phyloP scores from a whole-genome alignment of 2,888 invertebrate species.

The Emmelina monodactyla region DNA sequence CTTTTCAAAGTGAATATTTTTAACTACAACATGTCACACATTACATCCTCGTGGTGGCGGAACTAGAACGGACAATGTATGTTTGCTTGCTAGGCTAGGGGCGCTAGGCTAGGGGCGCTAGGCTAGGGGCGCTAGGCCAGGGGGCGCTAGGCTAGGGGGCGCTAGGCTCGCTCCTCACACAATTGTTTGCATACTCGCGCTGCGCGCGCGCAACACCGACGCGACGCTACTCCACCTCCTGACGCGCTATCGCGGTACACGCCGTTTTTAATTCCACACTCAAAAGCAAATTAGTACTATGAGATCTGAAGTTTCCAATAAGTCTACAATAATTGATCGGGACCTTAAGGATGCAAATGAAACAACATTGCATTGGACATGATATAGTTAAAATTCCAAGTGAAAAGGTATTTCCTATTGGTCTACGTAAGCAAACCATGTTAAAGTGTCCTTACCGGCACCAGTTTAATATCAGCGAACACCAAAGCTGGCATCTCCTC shows the following conservation, averaged over 20 bases:
- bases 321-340: constrained; percentile 30
- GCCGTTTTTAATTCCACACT: constrained; percentile 36
- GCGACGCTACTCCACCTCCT: neutral
- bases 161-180: constrained; percentile 67
- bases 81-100: constrained; percentile 53
- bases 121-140: too few species aligned
- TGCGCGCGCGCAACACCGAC: neutral
- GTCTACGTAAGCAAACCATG: constrained; percentile 51
- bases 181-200: constrained; percentile 55
- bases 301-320: constrained; percentile 62
- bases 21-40: constrained; percentile 64
- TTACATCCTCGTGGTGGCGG: constrained; percentile 42
- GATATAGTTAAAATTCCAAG: constrained; percentile 64
- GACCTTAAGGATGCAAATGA: constrained; percentile 57
- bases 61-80: constrained; percentile 31
- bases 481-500: constrained; percentile 62
- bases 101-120: too few species aligned
- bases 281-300: constrained; percentile 50
- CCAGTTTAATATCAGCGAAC: constrained; percentile 43
- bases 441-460: constrained; percentile 47
- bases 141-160: too few species aligned
- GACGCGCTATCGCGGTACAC: neutral
- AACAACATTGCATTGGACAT: constrained; percentile 60
- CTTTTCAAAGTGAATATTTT: constrained; percentile 55
- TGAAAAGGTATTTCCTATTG: constrained; percentile 67